phyloP scores from a whole-genome alignment of 2,113 vertebrate species.

The Bombycilla garrulus region DNA sequence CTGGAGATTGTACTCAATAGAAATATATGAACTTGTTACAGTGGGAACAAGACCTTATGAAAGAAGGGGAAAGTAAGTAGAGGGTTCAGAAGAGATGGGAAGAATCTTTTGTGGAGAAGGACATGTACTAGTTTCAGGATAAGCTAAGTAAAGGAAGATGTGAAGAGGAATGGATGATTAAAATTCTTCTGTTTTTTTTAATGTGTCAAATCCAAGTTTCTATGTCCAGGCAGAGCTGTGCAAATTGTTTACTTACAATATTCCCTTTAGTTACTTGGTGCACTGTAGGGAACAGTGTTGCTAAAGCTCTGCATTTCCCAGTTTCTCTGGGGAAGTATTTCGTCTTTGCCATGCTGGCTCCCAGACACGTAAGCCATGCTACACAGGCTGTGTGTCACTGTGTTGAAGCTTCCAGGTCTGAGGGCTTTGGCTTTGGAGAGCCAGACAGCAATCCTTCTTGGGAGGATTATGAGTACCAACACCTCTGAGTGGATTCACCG shows the following conservation, averaged over 20 bases:
- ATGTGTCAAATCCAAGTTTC: neutral
- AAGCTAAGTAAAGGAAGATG: neutral
- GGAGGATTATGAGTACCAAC: neutral
- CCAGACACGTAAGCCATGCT: neutral
- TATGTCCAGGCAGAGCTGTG: neutral
- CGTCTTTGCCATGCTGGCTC: neutral
- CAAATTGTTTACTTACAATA: neutral
- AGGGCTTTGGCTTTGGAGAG: neutral
- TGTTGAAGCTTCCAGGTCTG: neutral
- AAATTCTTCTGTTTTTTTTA: neutral
- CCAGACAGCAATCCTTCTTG: neutral
- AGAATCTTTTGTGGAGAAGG: neutral
- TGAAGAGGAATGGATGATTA: neutral
- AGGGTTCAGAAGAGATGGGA: neutral
- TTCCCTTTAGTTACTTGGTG: neutral
- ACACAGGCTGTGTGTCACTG: neutral
- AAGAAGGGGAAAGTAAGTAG: neutral
- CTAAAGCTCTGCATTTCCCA: neutral
- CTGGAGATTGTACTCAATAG: neutral
- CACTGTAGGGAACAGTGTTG: neutral
- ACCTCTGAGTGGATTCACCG: neutral
- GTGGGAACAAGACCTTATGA: neutral
- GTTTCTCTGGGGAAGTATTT: neutral
- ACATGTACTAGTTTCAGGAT: neutral
- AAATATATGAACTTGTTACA: neutral